Base-by-base conservation (phyloP, 2,888 invertebrate species). In the Leptopilina myrica region DNA sequence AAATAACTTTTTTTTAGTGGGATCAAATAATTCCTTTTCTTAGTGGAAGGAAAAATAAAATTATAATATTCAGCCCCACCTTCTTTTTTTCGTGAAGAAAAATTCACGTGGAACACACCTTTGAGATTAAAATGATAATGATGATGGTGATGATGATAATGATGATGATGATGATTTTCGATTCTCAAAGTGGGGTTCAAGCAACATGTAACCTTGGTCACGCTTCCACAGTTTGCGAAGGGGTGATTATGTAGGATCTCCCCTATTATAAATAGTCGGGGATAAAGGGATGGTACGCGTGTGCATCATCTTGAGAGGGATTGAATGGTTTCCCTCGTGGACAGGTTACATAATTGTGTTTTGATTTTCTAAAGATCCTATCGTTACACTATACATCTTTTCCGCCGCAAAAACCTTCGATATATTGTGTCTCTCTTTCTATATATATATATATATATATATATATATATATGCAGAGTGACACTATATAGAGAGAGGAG, bases 381-480 rank as follows among this genome's bases (percentile, higher is more conserved):
- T 62, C 62, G 20, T 62, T 20, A 7, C 43, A 49, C 12, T 7
- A 62, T 62, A 15, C 9, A 9, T 20, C 62, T 62, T 20, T 62
- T 62, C 62, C 62, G 15, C 20, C 62, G 49, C 49, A 62, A 15
- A 15, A 62, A 5, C 43, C 20, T 62, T 62, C n/a, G 20, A 62
- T 62, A 20, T 15, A 9, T 59, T 4, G 59, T 59, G 11, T n/a
- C 9, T 20, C 20, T 20, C 20, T 20, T 1, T 20, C 20, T 20
- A 0, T 20, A 0, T 15, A n/a, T 15, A 5, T 43, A 59, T 59
- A 59, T 15, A 59, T n/a, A n/a, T n/a, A n/a, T 20, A 0, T 20
- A 0, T 15, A n/a, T 15, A 5, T 43, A 59, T 59, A 59, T 15
- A 59, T n/a, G 80, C 78, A 76, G 73, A 82, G 79, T 78, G 80